Evolutionary conservation across 2,888 invertebrate genomes (phyloP), one percentile per base, ranked within the genome.

Genomic region (Amiota communis): DNA sequence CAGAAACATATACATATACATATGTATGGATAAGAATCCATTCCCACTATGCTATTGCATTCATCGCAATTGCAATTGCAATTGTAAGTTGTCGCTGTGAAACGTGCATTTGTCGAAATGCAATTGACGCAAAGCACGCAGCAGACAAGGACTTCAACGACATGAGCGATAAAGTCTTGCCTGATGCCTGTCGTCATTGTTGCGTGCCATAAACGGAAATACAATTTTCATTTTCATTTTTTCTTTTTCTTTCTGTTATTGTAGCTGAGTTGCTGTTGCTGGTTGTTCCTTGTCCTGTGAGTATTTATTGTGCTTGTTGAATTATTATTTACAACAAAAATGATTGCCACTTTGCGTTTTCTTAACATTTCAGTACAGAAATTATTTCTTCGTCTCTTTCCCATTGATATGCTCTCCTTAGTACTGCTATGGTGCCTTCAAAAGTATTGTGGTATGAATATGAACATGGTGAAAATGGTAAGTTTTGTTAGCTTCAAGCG

Each of bases 311-410:
- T 2, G 61, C 70, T 59, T 61, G 59, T 70, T 61, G 49, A 61
- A 64, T 53, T 71, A 71, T 71, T 71, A 61, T 71, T 51, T 71
- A 64, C 51, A 15, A 49, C 49, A 51, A 49, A 70, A 63, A 59
- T 59, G 8, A 23, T 51, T 51, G 13, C 23, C 13, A 48, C 17
- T 48, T 49, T 49, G 36, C 49, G 57, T 57, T 47, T 47, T 12
- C 59, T 13, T 20, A 12, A 56, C 56, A 69, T 15, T 56, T 56
- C n/a, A n/a, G 36, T 36, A 36, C 36, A 6, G 36, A 36, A 6
- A 36, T 36, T 36, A 36, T 36, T 36, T 36, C 36, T 36, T 36
- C 36, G 36, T 36, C 36, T 36, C 6, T 36, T 6, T 4, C 6
- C 36, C 36, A 36, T 11, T 56, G 56, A 15, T 17, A 15, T 15